These are phyloP conservation scores for Neomorphus geoffroyi DNA, from an alignment of 2,797 vertebrate species.

Conservation along the genomic window DNA sequence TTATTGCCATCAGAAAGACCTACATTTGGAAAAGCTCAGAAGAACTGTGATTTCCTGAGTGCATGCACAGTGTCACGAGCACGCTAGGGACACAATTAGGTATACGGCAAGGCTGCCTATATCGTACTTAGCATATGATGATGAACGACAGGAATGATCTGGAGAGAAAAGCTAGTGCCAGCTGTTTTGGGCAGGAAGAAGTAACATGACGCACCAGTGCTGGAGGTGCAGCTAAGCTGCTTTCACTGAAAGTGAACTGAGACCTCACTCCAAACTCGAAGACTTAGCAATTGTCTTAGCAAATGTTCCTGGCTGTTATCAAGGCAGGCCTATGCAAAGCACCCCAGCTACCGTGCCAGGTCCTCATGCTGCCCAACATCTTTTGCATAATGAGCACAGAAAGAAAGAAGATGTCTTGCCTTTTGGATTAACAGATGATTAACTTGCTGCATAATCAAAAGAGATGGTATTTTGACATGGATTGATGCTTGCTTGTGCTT, in stretches of 20 bases:
- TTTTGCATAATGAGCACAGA: neutral
- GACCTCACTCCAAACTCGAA: neutral
- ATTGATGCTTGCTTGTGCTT: neutral
- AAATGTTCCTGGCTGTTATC: neutral
- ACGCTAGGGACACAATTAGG: neutral
- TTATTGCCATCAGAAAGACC: neutral
- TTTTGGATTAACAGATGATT: neutral
- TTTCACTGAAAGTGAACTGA: neutral
- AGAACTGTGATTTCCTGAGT: neutral
- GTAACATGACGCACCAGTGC: rapidly evolving
- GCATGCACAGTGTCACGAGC: neutral
- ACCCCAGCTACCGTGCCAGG: neutral
- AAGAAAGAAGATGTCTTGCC: neutral
- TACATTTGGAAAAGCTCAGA: neutral
- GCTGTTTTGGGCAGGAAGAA: neutral
- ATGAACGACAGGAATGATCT: neutral
- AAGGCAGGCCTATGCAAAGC: neutral
- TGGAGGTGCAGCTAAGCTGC: neutral
- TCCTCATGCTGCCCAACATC: neutral
- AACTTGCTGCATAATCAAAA: neutral
- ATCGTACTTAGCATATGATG: rapidly evolving
- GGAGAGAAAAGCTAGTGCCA: neutral
- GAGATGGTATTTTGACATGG: neutral
- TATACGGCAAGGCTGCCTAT: neutral
- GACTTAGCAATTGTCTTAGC: neutral